Evolutionary conservation across 2,888 invertebrate genomes (phyloP), one percentile per base, ranked within the genome.

Genomic region (Antheraea assamensis): DNA sequence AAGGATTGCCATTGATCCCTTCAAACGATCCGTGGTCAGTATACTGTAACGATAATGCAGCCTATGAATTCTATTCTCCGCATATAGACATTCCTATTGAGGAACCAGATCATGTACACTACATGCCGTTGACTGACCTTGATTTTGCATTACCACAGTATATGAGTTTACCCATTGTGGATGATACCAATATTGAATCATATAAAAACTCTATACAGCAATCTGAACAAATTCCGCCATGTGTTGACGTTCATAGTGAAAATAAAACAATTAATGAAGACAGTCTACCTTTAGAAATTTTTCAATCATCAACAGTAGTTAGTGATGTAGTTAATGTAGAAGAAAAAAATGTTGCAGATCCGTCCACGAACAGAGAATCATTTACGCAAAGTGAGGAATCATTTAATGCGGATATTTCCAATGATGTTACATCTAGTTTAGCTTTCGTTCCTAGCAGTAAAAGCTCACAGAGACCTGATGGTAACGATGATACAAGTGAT

Each of bases 371-470:
- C 81, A 90, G 90, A 82, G 89, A 90, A 81, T 88, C 89, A 19
- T 90, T 88, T 17, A 83, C 87, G 30, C 86, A 82, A 77, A 93
- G 93, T 83, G 92, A 92, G 79, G 94, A 90, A 82, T 94, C 95
- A 49, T 82, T 91, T 47, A 92, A 90, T 80, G 93, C 90, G 27
- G 95, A 94, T 79, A 90, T 92, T 76, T 94, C 94, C 35, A 88
- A 89, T 75, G 94, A 94, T 79, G 84, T 94, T 70, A 94, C 94
- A 74, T 94, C 94, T 76, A 94, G 94, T 86, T 87, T 94, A 82
- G 95, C 95, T 61, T 93, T 93, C 82, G 80, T 94, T 75, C 94
- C 95, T 74, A 92, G 87, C 80, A 94, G 94, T 87, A 92, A 91
- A 88, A 91, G 92, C 86, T 92, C 92, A 74, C 90, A 90, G 76